A percentile compares a stretch with the other conserved stretches of the same genome.
These are phyloP conservation scores for Sesamia inferens DNA, from an alignment of 2,888 invertebrate genomes.

Conservation along the genomic window DNA sequence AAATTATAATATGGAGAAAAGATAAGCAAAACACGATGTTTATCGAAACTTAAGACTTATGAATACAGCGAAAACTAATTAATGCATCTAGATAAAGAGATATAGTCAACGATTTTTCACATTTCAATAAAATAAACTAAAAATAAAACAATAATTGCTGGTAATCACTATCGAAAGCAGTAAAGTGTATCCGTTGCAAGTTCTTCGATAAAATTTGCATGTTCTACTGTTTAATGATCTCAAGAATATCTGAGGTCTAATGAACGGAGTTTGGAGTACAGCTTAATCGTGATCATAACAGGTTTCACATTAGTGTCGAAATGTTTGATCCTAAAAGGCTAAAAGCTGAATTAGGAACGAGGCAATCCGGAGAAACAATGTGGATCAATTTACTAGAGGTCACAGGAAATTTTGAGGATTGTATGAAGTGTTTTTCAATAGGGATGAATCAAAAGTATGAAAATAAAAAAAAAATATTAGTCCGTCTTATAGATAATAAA, in stretches of 20 bases:
- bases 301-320: conserved; percentile 48
- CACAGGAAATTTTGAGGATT: conserved; percentile 16
- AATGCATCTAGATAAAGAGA: not conserved
- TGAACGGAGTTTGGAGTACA: conserved; percentile 36
- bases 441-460: too few relatives aligned
- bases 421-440: not conserved
- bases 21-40: not conserved
- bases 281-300: conserved; percentile 46
- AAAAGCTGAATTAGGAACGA: conserved; percentile 25
- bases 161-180: conserved; percentile 68
- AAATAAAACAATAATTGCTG: conserved; percentile 58
- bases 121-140: conserved; percentile 18
- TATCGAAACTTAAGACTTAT: not conserved
- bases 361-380: conserved; percentile 29
- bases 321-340: conserved; percentile 12
- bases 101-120: not conserved
- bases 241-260: conserved; percentile 54
- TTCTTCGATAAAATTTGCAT: conserved; percentile 59
- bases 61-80: conserved; percentile 1
- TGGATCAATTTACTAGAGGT: conserved; percentile 33
- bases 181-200: conserved; percentile 67
- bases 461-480: too few relatives aligned
- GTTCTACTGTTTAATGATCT: conserved; percentile 41
- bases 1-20: not conserved
- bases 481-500: too few relatives aligned